phyloP scores from a whole-genome alignment of 2,797 vertebrate genomes.

The Gymnopithys bicolor region DNA sequence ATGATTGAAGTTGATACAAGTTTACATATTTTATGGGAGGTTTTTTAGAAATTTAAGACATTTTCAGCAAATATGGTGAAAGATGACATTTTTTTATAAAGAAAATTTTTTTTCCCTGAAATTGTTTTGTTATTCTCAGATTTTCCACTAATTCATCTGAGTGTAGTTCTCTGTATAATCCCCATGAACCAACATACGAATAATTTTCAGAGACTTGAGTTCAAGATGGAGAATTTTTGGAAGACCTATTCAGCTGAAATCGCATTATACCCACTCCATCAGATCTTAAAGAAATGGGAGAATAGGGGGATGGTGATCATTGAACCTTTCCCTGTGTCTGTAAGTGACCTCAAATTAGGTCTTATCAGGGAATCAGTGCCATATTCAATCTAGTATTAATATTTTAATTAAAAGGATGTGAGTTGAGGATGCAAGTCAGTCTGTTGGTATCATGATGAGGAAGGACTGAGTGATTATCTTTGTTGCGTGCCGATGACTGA shows the following conservation, averaged over 20 bases:
- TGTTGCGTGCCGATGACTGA: not conserved
- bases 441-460: not conserved
- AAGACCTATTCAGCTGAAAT: not conserved
- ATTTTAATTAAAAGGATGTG: not conserved
- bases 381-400: not conserved
- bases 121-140: not conserved
- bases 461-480: not conserved
- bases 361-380: not conserved
- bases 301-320: not conserved
- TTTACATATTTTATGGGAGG: not conserved
- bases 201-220: not conserved
- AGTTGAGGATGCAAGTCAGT: not conserved
- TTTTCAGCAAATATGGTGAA: not conserved
- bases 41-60: not conserved
- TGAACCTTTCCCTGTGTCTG: not conserved
- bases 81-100: not conserved
- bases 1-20: not conserved
- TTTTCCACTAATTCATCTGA: not conserved
- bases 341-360: not conserved
- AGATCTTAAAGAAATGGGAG: not conserved
- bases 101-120: not conserved
- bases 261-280: not conserved
- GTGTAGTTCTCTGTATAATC: not conserved
- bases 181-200: not conserved
- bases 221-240: not conserved